Base-by-base conservation (phyloP, 1,140 invertebrate genomes). In the Drosophila nannoptera region DNA sequence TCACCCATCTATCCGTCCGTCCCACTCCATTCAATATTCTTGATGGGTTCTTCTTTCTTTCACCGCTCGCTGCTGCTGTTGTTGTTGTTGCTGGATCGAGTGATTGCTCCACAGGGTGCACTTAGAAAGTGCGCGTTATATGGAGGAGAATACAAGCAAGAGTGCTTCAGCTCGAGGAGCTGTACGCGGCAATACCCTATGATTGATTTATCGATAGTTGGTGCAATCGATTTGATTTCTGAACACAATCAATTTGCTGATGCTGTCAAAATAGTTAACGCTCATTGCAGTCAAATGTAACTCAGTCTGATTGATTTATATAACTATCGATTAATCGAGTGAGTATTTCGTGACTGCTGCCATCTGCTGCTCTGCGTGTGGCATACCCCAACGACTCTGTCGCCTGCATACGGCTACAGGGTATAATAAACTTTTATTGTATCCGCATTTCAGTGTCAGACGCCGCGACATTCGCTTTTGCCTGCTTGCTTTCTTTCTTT, bases 41-140 rank as follows among this genome's bases (percentile, higher is more conserved):
- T 76, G 72, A 73, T 66, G 65, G 45, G 32, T 55, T 71, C 40
- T 5, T 43, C 42, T 55, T 52, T 2, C 53, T 43, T 35, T 38
- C 29, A 52, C 22, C 45, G 38, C 12, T 38, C 29, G 43, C 22
- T 35, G 38, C 12, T 46, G 9, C 5, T 58, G 35, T 16, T 63
- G 35, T 59, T 61, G 56, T 56, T 74, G 53, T 69, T 73, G 63
- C 45, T 63, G 64, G 80, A 80, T 43, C 81, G 81, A 81, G 74
- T 87, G 81, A 86, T 86, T 86, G 77, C 81, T 86, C 81, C 81
- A 68, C 72, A 82, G 81, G 81, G 81, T 86, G 81, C 81, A 86
- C 81, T 86, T 86, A 86, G 65, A 73, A 64, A 70, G 72, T 71
- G 65, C 67, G 70, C 63, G 52, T 43, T 61, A 63, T 54, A 46